Percentiles rank a stretch among this genome's conserved stretches.
Evolutionary conservation across 2,797 vertebrate genomes (phyloP).

Genomic region (Champsocephalus esox): DNA sequence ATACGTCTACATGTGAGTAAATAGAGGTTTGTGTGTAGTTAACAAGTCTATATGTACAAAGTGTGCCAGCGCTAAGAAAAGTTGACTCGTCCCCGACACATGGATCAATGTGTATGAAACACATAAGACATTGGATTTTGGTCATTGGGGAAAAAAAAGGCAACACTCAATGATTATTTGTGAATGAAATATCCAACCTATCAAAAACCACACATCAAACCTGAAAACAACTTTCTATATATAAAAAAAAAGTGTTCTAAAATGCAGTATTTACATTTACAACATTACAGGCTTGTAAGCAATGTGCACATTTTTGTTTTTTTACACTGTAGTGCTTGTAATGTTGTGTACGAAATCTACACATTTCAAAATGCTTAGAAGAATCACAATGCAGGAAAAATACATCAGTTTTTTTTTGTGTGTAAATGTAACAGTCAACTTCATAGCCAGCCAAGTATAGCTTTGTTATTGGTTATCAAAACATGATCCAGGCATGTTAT

Average conservation of each 20-base stretch:
- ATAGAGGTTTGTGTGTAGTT: conserved; percentile 74
- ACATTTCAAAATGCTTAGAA: conserved; percentile 74
- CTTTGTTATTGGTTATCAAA: conserved; percentile 82
- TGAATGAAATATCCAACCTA: conserved; percentile 77
- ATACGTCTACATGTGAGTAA: conserved; percentile 72
- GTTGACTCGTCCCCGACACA: conserved; percentile 79
- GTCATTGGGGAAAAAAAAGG: conserved; percentile 73
- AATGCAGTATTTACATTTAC: conserved; percentile 78
- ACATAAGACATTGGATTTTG: conserved; percentile 85
- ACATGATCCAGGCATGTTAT: conserved; percentile 77
- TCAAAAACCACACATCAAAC: conserved; percentile 74
- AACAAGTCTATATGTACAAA: conserved; percentile 73
- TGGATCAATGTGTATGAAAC: conserved; percentile 77
- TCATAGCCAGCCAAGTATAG: conserved; percentile 81
- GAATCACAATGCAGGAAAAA: conserved; percentile 70
- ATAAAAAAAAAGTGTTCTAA: conserved; percentile 65
- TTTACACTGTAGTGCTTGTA: conserved; percentile 77
- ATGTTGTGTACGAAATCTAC: conserved; percentile 74
- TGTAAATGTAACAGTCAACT: conserved; percentile 84
- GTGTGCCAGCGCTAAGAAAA: conserved; percentile 79
- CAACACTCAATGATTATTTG: conserved; percentile 79
- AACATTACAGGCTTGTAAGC: conserved; percentile 78
- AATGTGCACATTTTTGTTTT: conserved; percentile 75
- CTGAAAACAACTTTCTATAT: conserved; percentile 70
- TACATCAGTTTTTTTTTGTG: conserved; percentile 31